A percentile compares a stretch with the other conserved stretches of the same genome.
These are phyloP conservation scores for Macrosoma leucophasiata DNA, from an alignment of 2,888 invertebrate species.

Conservation along the genomic window DNA sequence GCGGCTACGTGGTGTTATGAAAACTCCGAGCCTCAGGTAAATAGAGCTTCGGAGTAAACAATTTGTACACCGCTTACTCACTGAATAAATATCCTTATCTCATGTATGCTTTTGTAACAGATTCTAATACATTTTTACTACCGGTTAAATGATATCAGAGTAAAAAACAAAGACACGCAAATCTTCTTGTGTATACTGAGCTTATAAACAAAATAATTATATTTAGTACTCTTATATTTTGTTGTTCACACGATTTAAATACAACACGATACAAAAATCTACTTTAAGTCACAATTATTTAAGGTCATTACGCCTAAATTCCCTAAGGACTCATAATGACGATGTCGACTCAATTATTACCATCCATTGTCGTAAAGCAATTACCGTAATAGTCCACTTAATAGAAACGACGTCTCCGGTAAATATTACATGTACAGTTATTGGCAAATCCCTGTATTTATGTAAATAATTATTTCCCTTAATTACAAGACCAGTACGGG, in stretches of 20 bases:
- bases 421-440: constrained; percentile 55
- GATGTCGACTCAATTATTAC: constrained; percentile 45
- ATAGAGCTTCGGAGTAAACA: constrained; percentile 56
- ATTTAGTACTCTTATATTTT: too few species aligned
- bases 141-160: too few species aligned
- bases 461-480: constrained; percentile 66
- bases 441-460: constrained; percentile 56
- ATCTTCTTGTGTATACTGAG: too few species aligned
- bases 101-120: constrained; percentile 38
- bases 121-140: constrained; percentile 47
- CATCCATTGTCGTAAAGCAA: constrained; percentile 50
- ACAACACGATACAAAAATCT: too few species aligned
- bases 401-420: constrained; percentile 50
- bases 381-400: constrained; percentile 61
- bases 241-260: too few species aligned
- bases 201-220: too few species aligned
- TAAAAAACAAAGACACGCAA: too few species aligned
- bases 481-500: constrained; percentile 56
- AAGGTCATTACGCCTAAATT: constrained; percentile 29
- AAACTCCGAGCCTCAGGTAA: constrained; percentile 61
- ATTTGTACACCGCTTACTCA: constrained; percentile 64
- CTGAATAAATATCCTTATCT: constrained; percentile 65
- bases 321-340: constrained; percentile 41
- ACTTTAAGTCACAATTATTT: constrained; percentile 34
- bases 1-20: constrained; percentile 61